Evolutionary conservation across 2,113 vertebrate species (phyloP), one percentile per base, ranked within the genome.

Genomic region (Salvelinus sp.): DNA sequence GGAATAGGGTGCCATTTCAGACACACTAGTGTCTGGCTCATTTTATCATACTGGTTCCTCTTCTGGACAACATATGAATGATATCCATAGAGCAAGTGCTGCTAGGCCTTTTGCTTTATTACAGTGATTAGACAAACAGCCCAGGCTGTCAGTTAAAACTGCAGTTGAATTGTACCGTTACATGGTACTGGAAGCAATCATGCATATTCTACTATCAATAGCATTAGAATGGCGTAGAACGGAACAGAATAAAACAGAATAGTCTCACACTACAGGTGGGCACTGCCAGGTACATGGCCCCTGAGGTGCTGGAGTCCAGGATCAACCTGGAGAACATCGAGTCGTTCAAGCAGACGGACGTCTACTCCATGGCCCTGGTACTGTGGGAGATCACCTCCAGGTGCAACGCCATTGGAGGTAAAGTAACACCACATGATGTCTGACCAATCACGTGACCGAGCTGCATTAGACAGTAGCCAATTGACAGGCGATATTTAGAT

Each of bases 361-460:
- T 99, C 72, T 99, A 99, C 83, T 98, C 97, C 76, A 98, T 99
- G 97, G 95, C 97, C 48, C 94, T 99, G 64, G 97, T 99, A 14
- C 94, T 99, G 86, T 99, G 98, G 98, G 98, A 99, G 89, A 96
- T 99, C 88, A 97, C 94, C 3, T 99, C 97, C 78, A 96, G 98
- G 79, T 99, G 98, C 74, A 96, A 92, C 0, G 96, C 93, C 0
- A 91, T 96, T 0, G 97, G 97, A 94, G 98, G 98, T 99, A 91
- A 69, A 89, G 27, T 28, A 4, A 69, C 63, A 38, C 48, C 12
- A 47, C 30, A 4, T 57, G 16, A 18, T 1, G 2, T 23, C 20
- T n/a, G 58, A 22, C 58, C 58, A 62, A 62, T 62, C n/a, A n/a
- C 50, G 16, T 62, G 6, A 62, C 13, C 22, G 18, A 23, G 6